Conservation (phyloP, 2,797 vertebrate genomes). For the Gobio occitaniae region DNA sequence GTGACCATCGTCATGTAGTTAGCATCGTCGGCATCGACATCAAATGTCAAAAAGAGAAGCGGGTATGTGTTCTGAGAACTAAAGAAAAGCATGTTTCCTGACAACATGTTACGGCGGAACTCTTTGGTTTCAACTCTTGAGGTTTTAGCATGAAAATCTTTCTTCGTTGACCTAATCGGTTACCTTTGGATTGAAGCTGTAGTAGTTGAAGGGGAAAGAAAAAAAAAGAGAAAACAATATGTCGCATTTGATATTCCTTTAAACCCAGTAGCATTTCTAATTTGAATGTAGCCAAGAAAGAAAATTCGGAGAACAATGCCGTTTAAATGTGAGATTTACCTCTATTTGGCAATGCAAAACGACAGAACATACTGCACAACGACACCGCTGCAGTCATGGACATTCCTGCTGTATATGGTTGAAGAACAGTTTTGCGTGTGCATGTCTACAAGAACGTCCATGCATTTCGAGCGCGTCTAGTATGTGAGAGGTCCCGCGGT, state of each 20-base stretch:
- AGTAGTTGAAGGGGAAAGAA: constrained; percentile 69
- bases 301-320: not conserved
- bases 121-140: constrained; percentile 87
- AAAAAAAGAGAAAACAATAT: not conserved
- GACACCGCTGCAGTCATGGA: constrained; percentile 1
- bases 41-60: constrained; percentile 31
- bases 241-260: not conserved
- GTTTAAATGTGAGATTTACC: not conserved
- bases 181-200: constrained; percentile 86
- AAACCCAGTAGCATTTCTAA: not conserved
- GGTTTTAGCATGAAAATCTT: constrained; percentile 80
- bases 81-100: constrained; percentile 46
- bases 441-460: constrained; percentile 61
- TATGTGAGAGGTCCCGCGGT: constrained; percentile 59
- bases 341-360: not conserved
- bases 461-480: constrained; percentile 49
- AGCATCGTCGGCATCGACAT: constrained; percentile 50
- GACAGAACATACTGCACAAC: constrained; percentile 24
- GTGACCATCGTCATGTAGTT: constrained; percentile 44
- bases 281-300: not conserved
- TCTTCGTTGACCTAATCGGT: constrained; percentile 74
- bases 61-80: constrained; percentile 32
- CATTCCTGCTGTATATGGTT: constrained; percentile 23
- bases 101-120: constrained; percentile 69
- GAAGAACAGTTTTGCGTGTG: constrained; percentile 44